Evolutionary conservation across 2,888 invertebrate genomes (phyloP).

Genomic region (Lomographa bimaculata): DNA sequence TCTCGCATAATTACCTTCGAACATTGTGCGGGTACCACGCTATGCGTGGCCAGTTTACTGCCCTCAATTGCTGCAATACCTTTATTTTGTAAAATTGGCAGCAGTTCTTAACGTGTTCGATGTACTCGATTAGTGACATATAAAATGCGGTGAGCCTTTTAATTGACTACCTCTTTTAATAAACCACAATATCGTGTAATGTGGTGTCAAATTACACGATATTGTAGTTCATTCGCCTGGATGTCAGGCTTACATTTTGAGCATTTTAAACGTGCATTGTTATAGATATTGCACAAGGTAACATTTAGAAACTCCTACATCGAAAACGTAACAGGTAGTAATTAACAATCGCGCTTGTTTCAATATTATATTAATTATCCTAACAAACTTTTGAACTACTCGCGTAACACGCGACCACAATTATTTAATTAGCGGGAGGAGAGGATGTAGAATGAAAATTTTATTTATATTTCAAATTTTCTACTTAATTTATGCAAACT

Average conservation of each 20-base stretch:
- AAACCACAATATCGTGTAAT: too few species aligned
- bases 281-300: too few species aligned
- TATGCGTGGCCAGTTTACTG: slow-evolving; percentile 59
- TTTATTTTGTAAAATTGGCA: slow-evolving; percentile 41
- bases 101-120: slow-evolving; percentile 2
- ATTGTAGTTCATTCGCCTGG: slow-evolving; percentile 13
- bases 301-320: too few species aligned
- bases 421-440: slow-evolving; percentile 10
- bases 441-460: slow-evolving; percentile 4
- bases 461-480: slow-evolving; percentile 5
- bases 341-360: not conserved
- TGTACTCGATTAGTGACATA: slow-evolving; percentile 8
- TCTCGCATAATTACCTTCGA: slow-evolving; percentile 73
- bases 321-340: not conserved
- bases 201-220: slow-evolving; percentile 21
- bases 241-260: slow-evolving; percentile 11
- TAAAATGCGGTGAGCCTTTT: slow-evolving; percentile 10
- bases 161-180: not conserved
- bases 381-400: slow-evolving; percentile 1
- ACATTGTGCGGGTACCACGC: slow-evolving; percentile 63
- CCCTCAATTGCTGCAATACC: slow-evolving; percentile 57
- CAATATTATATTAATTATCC: not conserved
- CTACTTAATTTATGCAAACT: not conserved
- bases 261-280: too few species aligned
- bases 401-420: slow-evolving; percentile 2